phyloP scores from a whole-genome alignment of 2,797 vertebrate genomes.

The Lerista edwardsae region DNA sequence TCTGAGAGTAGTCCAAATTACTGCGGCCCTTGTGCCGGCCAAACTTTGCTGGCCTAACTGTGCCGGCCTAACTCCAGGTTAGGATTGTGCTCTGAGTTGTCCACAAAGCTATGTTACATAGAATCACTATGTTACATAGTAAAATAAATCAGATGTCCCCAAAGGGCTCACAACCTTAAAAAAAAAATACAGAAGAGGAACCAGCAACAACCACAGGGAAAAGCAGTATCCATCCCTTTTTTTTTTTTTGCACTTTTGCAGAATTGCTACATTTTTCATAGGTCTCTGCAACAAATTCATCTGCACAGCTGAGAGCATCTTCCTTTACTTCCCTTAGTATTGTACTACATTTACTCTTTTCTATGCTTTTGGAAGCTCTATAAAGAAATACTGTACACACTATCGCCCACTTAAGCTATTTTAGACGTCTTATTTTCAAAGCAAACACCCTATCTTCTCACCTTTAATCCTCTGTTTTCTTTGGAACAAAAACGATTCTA shows the following conservation, averaged over 20 bases:
- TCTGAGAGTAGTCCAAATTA: too few relatives aligned
- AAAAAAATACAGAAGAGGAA: too few relatives aligned
- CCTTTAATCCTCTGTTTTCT: slow-evolving; percentile 39
- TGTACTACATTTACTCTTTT: not conserved
- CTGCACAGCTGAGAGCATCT: not conserved
- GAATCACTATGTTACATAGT: too few relatives aligned
- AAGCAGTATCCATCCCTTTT: not conserved
- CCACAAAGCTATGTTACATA: too few relatives aligned
- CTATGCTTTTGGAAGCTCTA: not conserved
- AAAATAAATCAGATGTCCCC: too few relatives aligned
- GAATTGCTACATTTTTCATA: not conserved
- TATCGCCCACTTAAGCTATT: not conserved
- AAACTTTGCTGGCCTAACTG: too few relatives aligned
- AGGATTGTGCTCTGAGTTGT: too few relatives aligned
- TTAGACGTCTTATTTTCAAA: slow-evolving; percentile 42
- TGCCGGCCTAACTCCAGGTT: too few relatives aligned
- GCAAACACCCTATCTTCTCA: slow-evolving; percentile 22
- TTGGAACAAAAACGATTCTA: slow-evolving; percentile 30
- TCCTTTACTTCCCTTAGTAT: not conserved
- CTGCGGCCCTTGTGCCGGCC: too few relatives aligned
- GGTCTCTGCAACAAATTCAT: not conserved
- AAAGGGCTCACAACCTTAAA: too few relatives aligned
- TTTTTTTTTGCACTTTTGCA: not conserved
- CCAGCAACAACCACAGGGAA: not conserved
- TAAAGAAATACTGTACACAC: not conserved